Evolutionary conservation across 2,113 vertebrate species (phyloP).

Genomic region (Chaetura pelagica): DNA sequence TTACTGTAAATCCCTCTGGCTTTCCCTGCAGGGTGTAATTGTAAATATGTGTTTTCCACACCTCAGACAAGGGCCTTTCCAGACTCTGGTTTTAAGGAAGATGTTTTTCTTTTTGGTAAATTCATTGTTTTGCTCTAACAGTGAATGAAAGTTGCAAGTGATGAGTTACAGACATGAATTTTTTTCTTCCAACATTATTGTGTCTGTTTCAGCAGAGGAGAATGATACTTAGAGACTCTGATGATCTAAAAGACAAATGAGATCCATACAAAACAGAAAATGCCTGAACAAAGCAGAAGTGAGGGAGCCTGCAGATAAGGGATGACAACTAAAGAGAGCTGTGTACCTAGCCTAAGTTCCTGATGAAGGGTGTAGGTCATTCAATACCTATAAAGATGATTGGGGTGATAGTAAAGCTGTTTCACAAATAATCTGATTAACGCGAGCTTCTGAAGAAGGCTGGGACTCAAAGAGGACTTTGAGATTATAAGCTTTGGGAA

Average conservation of each 20-base stretch:
- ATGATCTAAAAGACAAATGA: conserved; percentile 50
- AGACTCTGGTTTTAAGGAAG: not conserved
- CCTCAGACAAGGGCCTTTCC: not conserved
- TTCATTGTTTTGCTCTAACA: not conserved
- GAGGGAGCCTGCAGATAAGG: not conserved
- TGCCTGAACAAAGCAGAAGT: conserved; percentile 3
- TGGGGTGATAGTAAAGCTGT: conserved; percentile 22
- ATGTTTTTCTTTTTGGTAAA: not conserved
- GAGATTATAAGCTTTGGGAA: conserved; percentile 59
- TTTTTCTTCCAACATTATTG: conserved; percentile 39
- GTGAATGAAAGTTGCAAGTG: conserved; percentile 7
- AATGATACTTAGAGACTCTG: not conserved
- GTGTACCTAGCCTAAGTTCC: not conserved
- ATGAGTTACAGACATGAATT: conserved; percentile 27
- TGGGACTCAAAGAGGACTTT: conserved; percentile 51
- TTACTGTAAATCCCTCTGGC: conserved; percentile 40
- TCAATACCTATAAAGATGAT: conserved; percentile 22
- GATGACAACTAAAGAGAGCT: not conserved
- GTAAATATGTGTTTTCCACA: not conserved
- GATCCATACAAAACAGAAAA: not conserved
- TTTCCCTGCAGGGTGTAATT: not conserved
- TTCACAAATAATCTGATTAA: conserved; percentile 64
- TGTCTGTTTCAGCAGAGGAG: conserved; percentile 19
- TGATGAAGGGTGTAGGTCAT: conserved; percentile 11
- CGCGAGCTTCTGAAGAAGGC: conserved; percentile 45